Percentiles rank a stretch among this genome's conserved stretches.
Evolutionary conservation across 2,888 invertebrate species (phyloP).

Genomic region (Frankliniella intonsa): DNA sequence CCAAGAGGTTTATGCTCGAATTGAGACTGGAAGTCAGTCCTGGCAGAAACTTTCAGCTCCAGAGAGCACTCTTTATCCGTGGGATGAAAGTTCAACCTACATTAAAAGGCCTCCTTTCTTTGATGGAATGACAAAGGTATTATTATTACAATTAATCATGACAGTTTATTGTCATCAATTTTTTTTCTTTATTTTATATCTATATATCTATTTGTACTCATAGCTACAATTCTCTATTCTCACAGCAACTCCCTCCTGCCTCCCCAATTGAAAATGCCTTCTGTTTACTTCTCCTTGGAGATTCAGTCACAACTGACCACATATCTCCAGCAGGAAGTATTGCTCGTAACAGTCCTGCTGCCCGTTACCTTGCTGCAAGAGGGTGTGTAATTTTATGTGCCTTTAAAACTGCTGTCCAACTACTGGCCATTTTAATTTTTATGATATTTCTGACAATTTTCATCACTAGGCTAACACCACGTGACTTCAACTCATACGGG

Average conservation of each 20-base stretch:
- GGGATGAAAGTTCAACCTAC: constrained; percentile 87
- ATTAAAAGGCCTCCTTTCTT: constrained; percentile 97
- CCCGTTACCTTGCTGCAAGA: constrained; percentile 66
- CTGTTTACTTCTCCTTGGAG: constrained; percentile 82
- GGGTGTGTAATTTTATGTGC: constrained; percentile 53
- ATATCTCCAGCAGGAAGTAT: constrained; percentile 98
- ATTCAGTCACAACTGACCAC: constrained; percentile 98
- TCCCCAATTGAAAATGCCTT: constrained; percentile 66
- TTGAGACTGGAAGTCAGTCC: constrained; percentile 74
- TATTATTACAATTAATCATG: neutral
- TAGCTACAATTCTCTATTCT: constrained; percentile 35
- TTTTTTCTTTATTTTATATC: constrained; percentile 28
- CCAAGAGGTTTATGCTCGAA: constrained; percentile 78
- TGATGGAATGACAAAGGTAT: constrained; percentile 68
- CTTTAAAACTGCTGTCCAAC: neutral
- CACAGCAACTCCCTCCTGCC: constrained; percentile 57
- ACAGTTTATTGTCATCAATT: neutral
- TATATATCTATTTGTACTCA: neutral
- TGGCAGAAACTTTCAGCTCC: constrained; percentile 84
- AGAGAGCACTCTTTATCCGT: constrained; percentile 78
- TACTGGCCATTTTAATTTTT: neutral
- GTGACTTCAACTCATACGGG: constrained; percentile 98
- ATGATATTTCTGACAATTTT: constrained; percentile 24
- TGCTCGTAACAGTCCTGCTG: constrained; percentile 89
- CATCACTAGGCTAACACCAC: constrained; percentile 68